phyloP scores from a whole-genome alignment of 1,140 invertebrate species.

The Zaprionus camerounensis region DNA sequence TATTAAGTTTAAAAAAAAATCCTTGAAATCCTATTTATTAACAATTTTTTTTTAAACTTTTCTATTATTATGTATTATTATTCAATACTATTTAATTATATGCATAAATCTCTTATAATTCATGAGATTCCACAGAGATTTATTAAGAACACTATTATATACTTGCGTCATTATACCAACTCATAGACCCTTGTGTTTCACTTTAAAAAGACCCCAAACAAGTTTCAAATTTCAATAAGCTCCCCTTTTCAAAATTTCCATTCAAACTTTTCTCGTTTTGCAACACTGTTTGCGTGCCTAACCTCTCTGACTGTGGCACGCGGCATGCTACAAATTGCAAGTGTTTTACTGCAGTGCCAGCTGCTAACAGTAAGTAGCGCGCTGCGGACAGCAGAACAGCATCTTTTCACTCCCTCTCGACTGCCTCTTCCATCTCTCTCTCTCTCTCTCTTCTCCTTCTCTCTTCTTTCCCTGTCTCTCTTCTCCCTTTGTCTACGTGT shows the following conservation, averaged over 20 bases:
- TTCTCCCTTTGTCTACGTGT: background rate
- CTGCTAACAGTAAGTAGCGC: constrained; percentile 38
- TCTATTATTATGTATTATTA: no score
- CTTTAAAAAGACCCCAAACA: background rate
- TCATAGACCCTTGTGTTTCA: background rate
- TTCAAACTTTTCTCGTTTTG: background rate
- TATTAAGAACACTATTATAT: no score
- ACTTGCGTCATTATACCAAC: no score
- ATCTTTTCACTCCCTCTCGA: background rate
- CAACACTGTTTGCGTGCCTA: constrained; percentile 32
- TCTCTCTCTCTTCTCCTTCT: background rate
- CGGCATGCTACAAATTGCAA: constrained; percentile 55
- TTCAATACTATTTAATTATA: no score
- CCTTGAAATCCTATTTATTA: no score
- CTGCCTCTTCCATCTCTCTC: background rate
- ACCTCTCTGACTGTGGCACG: constrained; percentile 15
- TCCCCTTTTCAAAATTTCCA: background rate
- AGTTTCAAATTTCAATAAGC: background rate
- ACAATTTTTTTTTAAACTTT: no score
- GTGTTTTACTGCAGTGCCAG: constrained; percentile 71
- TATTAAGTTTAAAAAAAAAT: no score
- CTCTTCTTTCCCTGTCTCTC: background rate
- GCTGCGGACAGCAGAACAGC: constrained; percentile 1
- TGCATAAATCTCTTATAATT: background rate
- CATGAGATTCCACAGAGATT: background rate